Evolutionary conservation across 2,797 vertebrate species (phyloP), one percentile per base, ranked within the genome.

Genomic region (Rhinatrema bivittatum): DNA sequence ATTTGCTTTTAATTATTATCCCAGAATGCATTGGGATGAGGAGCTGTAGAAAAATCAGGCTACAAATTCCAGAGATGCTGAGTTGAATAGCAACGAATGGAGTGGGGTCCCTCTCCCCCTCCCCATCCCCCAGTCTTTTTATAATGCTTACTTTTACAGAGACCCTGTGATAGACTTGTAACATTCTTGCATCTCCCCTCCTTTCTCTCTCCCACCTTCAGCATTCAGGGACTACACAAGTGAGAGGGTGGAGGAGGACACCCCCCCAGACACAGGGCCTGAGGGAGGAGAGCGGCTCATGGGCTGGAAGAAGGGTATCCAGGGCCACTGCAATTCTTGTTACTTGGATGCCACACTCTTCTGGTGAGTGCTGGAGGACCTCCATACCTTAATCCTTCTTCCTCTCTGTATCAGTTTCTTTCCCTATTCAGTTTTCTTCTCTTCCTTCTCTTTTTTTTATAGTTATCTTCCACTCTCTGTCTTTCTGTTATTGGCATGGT

Each of bases 321-420:
- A 91, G 65, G 88, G 88, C 4, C 84, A 90, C 49, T 84, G 87
- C 22, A 91, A 91, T 73, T 91, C 88, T 50, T 91, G 88, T 65
- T 91, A 91, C 60, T 73, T 91, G 52, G 88, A 91, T 20, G 85
- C 87, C 2, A 79, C 87, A 1, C 76, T 91, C 21, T 90, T 89
- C 70, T 88, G 88, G 87, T 90, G 26, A 37, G 38, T 25, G 5
- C 11, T 9, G 2, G 5, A 16, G 9, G 2, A 16, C 14, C 9
- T 20, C 4, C 10, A n/a, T 16, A 7, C 20, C 9, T 21, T 5
- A 21, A 29, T 15, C 10, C 16, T 17, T 6, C 17, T 28, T n/a
- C n/a, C n/a, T n/a, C n/a, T 21, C 34, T 33, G 23, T 7, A 8
- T 23, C 23, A 12, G 11, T 14, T 14, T 14, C 20, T 5, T 20